phyloP scores from a whole-genome alignment of 2,888 invertebrate species.

The Calliphora vomitoria region DNA sequence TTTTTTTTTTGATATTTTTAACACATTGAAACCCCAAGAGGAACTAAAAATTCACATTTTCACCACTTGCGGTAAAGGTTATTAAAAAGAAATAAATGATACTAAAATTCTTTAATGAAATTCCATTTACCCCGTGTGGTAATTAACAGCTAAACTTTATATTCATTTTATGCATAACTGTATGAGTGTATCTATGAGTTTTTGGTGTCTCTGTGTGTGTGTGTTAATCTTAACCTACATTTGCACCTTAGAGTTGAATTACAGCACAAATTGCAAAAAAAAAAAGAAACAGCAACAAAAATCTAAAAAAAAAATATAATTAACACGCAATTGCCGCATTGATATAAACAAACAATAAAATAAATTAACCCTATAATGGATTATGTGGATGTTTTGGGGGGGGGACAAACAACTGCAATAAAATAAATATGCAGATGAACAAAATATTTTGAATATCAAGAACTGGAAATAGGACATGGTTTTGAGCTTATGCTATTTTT shows the following conservation, averaged over 20 bases:
- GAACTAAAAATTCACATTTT: constrained; percentile 23
- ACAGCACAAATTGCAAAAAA: constrained; percentile 57
- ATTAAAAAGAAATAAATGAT: constrained; percentile 21
- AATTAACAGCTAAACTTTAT: constrained; percentile 50
- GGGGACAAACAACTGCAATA: too few species aligned
- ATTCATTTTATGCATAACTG: constrained; percentile 61
- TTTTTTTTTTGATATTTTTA: too few species aligned
- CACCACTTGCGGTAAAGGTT: constrained; percentile 11
- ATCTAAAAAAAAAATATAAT: constrained; percentile 47
- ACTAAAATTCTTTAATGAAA: constrained; percentile 32
- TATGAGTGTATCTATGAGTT: constrained; percentile 10
- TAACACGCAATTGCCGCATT: constrained; percentile 71
- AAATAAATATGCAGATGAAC: too few species aligned
- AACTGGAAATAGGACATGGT: too few species aligned
- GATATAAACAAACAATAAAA: constrained; percentile 43
- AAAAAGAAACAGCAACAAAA: constrained; percentile 14
- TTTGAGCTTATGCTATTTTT: too few species aligned
- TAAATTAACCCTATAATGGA: constrained; percentile 55
- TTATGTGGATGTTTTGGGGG: not conserved
- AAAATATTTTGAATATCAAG: not conserved
- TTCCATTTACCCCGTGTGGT: constrained; percentile 54
- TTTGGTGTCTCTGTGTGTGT: constrained; percentile 6
- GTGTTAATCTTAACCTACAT: constrained; percentile 74
- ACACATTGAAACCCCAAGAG: not conserved
- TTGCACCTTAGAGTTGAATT: constrained; percentile 68